Evolutionary conservation across 2,888 invertebrate species (phyloP).

Genomic region (Diarsia dahlii): DNA sequence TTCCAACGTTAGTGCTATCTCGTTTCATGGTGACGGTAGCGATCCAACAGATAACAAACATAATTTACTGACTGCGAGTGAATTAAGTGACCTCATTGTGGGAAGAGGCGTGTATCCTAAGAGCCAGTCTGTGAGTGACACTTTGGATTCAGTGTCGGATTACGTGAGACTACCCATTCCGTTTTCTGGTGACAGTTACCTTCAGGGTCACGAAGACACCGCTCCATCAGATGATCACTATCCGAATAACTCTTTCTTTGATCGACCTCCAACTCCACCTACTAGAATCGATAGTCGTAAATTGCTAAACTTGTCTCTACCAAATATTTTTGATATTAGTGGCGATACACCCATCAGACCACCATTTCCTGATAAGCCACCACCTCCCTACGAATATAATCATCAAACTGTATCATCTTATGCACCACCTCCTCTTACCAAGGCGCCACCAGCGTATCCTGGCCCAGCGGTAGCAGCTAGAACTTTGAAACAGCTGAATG

Average conservation of each 20-base stretch:
- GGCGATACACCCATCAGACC: slow-evolving; percentile 71
- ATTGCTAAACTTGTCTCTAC: slow-evolving; percentile 84
- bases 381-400: slow-evolving; percentile 93
- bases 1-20: slow-evolving; percentile 95
- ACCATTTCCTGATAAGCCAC: slow-evolving; percentile 88
- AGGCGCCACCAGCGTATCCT: slow-evolving; percentile 93
- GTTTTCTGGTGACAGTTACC: slow-evolving; percentile 90
- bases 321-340: slow-evolving; percentile 86
- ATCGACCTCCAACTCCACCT: slow-evolving; percentile 93
- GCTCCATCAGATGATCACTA: slow-evolving; percentile 91
- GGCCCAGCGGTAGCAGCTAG: slow-evolving; percentile 75
- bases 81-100: slow-evolving; percentile 95
- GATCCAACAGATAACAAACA: slow-evolving; percentile 95
- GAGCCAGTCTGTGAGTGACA: slow-evolving; percentile 95
- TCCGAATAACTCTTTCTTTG: slow-evolving; percentile 87
- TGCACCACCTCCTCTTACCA: slow-evolving; percentile 75
- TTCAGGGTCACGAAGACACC: slow-evolving; percentile 91
- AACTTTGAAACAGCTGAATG: slow-evolving; percentile 73
- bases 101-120: slow-evolving; percentile 94
- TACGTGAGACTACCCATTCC: slow-evolving; percentile 95
- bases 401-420: slow-evolving; percentile 90
- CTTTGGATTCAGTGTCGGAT: slow-evolving; percentile 97
- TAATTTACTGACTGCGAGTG: slow-evolving; percentile 95
- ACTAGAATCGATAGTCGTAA: slow-evolving; percentile 92
- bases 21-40: slow-evolving; percentile 97